Base-by-base conservation (phyloP, 2,113 vertebrate genomes). In the Natator depressus region DNA sequence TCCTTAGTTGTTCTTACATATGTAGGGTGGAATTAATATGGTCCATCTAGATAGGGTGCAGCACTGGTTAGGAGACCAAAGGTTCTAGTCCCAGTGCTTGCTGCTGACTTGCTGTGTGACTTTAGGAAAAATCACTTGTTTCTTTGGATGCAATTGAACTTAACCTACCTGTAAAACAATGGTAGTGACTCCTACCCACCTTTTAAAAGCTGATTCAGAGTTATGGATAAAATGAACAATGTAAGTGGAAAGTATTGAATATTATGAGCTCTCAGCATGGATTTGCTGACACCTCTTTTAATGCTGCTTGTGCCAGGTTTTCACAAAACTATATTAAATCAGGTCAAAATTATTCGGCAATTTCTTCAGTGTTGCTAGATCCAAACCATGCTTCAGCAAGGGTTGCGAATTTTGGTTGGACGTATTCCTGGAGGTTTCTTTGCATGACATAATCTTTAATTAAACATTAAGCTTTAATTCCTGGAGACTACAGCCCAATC, bases 361-460 rank as follows among this genome's bases (percentile, higher is more conserved):
- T 91, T 90, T 95, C 85, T 93, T 76, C 78, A 6, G 9, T 22
- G 7, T 82, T 93, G 89, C 49, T 92, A 85, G 80, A 90, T 53
- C 13, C 35, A 82, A 22, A 46, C 38, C 88, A 46, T 10, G 13
- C 80, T 47, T 17, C 84, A 22, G 20, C 49, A 9, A 22, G 20
- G 20, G 53, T 54, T 54, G 22, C 20, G 20, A 22, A 9, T 54
- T 54, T 22, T 20, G 53, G 53, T 9, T 54, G 53, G 53, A 22
- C 53, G 22, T 54, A 22, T 54, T 54, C 53, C 53, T 22, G 53
- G 53, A 54, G 20, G 53, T 54, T 54, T 54, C 53, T 54, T 54
- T 54, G 53, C 53, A 54, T 54, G 53, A 54, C 8, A 9, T 22
- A 54, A 54, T 54, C 20, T 54, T 54, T 22, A 22, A 54, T 54